Percentiles rank a stretch among this genome's conserved stretches.
These are phyloP conservation scores for Poecilobothrus nobilitatus DNA, from an alignment of 2,888 invertebrate species.

Conservation along the genomic window DNA sequence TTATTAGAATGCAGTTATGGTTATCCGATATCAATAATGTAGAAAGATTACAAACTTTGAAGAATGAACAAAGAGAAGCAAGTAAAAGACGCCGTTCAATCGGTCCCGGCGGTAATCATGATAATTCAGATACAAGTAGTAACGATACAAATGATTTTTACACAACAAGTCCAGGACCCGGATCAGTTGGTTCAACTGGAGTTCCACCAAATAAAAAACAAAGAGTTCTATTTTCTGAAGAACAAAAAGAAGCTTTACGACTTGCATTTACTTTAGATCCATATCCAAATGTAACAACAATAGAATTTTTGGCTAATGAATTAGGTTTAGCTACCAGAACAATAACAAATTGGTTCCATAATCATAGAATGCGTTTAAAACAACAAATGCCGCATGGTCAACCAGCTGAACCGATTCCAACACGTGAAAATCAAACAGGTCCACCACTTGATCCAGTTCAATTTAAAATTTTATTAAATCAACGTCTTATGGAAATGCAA, in stretches of 20 bases:
- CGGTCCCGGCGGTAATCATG: constrained; percentile 71
- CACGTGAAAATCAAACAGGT: constrained; percentile 58
- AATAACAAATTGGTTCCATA: constrained; percentile 99
- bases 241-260: constrained; percentile 92
- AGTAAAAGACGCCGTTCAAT: constrained; percentile 81
- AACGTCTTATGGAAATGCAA: constrained; percentile 77
- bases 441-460: constrained; percentile 87
- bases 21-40: constrained; percentile 91
- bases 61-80: constrained; percentile 84
- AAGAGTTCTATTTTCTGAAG: constrained; percentile 92
- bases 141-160: constrained; percentile 85
- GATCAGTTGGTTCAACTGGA: constrained; percentile 48
- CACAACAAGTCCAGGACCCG: constrained; percentile 72
- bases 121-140: constrained; percentile 83
- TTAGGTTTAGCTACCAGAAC: constrained; percentile 87
- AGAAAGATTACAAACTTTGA: constrained; percentile 81
- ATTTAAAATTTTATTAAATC: constrained; percentile 79
- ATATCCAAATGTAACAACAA: constrained; percentile 92
- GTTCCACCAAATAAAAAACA: constrained; percentile 88
- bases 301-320: constrained; percentile 89
- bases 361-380: constrained; percentile 96
- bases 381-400: constrained; percentile 75
- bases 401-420: constrained; percentile 63
- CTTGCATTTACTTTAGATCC: constrained; percentile 93
- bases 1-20: constrained; percentile 96